phyloP scores from a whole-genome alignment of 2,113 vertebrate species.

The Peromyscus californicus region DNA sequence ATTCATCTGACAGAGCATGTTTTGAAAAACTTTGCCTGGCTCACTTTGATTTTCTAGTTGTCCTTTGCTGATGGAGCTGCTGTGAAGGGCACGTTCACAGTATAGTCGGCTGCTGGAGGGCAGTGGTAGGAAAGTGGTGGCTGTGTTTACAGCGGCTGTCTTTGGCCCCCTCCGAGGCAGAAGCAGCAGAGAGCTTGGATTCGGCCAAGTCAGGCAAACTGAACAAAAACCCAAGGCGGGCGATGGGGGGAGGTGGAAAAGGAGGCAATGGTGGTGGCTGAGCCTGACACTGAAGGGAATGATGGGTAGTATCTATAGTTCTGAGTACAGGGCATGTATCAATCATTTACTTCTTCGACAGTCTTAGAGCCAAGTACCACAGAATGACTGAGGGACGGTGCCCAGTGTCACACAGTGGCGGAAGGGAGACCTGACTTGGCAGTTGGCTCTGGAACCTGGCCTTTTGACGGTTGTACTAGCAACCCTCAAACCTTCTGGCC shows the following conservation, averaged over 20 bases:
- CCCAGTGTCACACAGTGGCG: background rate
- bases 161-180: background rate
- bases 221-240: background rate
- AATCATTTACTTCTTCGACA: background rate
- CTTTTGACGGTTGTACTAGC: background rate
- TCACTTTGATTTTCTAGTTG: slow-evolving; percentile 76
- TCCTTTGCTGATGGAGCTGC: slow-evolving; percentile 77
- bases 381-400: background rate
- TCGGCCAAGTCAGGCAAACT: background rate
- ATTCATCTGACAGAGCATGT: slow-evolving; percentile 68
- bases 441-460: background rate
- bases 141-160: too few species aligned
- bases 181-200: background rate
- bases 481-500: background rate
- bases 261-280: background rate
- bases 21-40: background rate
- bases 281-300: background rate
- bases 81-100: slow-evolving; percentile 61
- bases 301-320: background rate
- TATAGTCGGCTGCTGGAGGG: background rate
- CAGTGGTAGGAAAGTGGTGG: background rate
- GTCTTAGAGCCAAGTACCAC: background rate
- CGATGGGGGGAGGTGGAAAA: accelerated
- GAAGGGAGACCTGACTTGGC: background rate
- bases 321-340: background rate